Evolutionary conservation across 2,113 vertebrate species (phyloP).

Genomic region (Clarias gariepinus): DNA sequence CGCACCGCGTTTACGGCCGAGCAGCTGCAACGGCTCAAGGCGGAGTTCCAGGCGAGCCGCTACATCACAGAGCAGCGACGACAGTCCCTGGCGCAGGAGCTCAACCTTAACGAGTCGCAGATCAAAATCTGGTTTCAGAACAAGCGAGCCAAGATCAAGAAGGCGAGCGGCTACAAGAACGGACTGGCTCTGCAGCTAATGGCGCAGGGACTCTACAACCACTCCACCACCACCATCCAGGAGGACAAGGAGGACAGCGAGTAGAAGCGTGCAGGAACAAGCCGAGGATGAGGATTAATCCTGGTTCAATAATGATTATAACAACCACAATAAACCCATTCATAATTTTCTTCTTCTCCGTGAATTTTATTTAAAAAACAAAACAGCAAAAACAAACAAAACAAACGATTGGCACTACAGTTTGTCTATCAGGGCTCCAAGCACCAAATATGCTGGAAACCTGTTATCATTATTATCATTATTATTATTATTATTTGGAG

Average conservation of each 20-base stretch:
- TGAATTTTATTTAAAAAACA: background rate
- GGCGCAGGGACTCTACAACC: constrained; percentile 94
- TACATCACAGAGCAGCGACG: constrained; percentile 91
- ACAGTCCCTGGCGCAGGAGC: constrained; percentile 87
- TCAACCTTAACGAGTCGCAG: constrained; percentile 89
- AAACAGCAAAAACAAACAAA: too few relatives aligned
- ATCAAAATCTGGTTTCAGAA: constrained; percentile 96
- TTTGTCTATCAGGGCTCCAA: background rate
- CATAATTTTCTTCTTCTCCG: background rate
- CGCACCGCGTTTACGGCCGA: constrained; percentile 90
- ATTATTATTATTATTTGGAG: constrained; percentile 25
- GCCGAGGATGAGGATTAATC: background rate
- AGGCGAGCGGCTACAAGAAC: constrained; percentile 87
- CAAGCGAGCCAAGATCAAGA: constrained; percentile 91
- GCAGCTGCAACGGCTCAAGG: constrained; percentile 90
- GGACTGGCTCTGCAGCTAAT: constrained; percentile 88
- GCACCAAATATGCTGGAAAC: background rate
- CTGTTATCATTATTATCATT: background rate
- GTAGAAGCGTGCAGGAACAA: constrained; percentile 56
- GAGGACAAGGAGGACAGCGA: constrained; percentile 95
- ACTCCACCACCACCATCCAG: constrained; percentile 92
- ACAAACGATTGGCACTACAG: too few relatives aligned
- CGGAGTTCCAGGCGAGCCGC: constrained; percentile 88
- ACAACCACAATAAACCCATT: background rate
- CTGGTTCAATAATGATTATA: background rate